Evolutionary conservation across 2,888 invertebrate genomes (phyloP).

Genomic region (Lithosia quadra): DNA sequence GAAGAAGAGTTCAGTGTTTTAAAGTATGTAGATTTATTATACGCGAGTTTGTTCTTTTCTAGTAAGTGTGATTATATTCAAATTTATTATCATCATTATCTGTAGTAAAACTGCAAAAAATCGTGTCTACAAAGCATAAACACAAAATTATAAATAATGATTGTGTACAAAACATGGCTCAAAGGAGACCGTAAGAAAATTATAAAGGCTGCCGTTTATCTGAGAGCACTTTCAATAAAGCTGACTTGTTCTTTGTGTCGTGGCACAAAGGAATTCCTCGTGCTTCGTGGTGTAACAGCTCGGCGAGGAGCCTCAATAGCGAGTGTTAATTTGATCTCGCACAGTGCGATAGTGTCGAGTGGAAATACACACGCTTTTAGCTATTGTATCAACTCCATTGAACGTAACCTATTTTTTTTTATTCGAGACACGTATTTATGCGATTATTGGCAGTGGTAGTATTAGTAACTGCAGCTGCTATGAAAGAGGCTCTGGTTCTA

Average conservation of each 20-base stretch:
- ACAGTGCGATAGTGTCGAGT: slow-evolving; percentile 15
- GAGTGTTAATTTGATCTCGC: slow-evolving; percentile 49
- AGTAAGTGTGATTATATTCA: too few species aligned
- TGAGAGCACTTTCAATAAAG: slow-evolving; percentile 50
- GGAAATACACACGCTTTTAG: slow-evolving; percentile 9
- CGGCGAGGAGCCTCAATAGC: slow-evolving; percentile 36
- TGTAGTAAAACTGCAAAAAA: neutral
- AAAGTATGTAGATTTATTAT: neutral
- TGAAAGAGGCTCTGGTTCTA: too few species aligned
- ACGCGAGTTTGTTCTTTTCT: neutral
- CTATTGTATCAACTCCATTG: neutral
- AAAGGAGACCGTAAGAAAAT: slow-evolving; percentile 26
- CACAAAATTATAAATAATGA: slow-evolving; percentile 1
- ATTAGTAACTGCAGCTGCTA: neutral
- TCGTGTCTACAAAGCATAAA: neutral
- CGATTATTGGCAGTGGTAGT: neutral
- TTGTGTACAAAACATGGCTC: slow-evolving; percentile 15
- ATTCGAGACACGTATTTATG: neutral
- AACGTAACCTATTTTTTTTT: neutral
- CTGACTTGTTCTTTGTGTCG: slow-evolving; percentile 52
- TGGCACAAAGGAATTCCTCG: slow-evolving; percentile 49
- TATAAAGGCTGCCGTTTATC: slow-evolving; percentile 32
- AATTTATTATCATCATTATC: neutral
- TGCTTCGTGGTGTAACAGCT: slow-evolving; percentile 29
- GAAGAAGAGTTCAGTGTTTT: too few species aligned